Evolutionary conservation across 2,888 invertebrate species (phyloP).

Genomic region (Meiosimyza platycephala): DNA sequence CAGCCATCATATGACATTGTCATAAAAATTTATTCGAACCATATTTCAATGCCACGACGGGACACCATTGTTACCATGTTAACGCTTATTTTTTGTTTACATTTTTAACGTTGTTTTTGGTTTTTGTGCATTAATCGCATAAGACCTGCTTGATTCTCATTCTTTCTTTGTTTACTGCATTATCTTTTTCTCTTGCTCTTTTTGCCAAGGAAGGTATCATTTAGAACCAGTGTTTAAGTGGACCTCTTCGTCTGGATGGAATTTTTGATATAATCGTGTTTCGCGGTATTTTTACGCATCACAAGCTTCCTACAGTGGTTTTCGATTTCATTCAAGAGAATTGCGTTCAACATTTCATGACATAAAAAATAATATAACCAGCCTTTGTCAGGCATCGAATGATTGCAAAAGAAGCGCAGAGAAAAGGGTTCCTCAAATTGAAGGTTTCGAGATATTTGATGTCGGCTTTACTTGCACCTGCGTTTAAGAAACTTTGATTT

Average conservation of each 20-base stretch:
- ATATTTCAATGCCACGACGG: constrained; percentile 67
- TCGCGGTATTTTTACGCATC: constrained; percentile 66
- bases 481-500: background rate
- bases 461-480: constrained; percentile 1
- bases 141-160: background rate
- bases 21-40: constrained; percentile 63
- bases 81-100: constrained; percentile 64
- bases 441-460: background rate
- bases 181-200: background rate
- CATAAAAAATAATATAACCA: no score
- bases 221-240: background rate
- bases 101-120: constrained; percentile 36
- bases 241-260: constrained; percentile 1
- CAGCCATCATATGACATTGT: constrained; percentile 55
- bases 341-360: constrained; percentile 36
- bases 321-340: constrained; percentile 62
- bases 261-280: constrained; percentile 50
- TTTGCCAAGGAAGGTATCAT: background rate
- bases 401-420: constrained; percentile 2
- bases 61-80: constrained; percentile 68
- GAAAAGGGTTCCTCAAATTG: background rate
- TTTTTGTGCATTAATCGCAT: background rate
- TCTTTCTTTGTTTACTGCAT: background rate
- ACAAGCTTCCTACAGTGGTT: constrained; percentile 49
- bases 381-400: background rate